Conservation (phyloP, 2,888 invertebrate species). For the Argyresthia albistria region DNA sequence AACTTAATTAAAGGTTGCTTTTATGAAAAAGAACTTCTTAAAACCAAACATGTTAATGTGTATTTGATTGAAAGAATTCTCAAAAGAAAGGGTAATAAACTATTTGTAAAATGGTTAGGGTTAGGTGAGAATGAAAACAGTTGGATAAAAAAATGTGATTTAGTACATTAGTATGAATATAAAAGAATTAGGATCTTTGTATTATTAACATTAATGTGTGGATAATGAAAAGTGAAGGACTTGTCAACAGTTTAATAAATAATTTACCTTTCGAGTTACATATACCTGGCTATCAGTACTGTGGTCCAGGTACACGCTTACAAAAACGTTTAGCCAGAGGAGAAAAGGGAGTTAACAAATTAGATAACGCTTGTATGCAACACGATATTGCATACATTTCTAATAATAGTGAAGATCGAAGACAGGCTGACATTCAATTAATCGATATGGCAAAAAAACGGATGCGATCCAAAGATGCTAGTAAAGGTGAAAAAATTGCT, state of each 20-base stretch:
- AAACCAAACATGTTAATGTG: slow-evolving; percentile 21
- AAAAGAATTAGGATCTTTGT: no score
- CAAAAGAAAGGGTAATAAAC: slow-evolving; percentile 4
- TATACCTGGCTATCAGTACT: slow-evolving; percentile 19
- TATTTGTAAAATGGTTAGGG: slow-evolving; percentile 11
- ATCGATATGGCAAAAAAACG: slow-evolving; percentile 24
- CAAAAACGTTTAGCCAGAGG: slow-evolving; percentile 23
- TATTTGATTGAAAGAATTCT: slow-evolving; percentile 23
- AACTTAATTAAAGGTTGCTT: slow-evolving; percentile 22
- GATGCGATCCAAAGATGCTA: slow-evolving; percentile 7
- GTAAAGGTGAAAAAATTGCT: slow-evolving; percentile 8
- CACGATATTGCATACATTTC: slow-evolving; percentile 9
- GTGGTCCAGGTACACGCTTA: slow-evolving; percentile 20
- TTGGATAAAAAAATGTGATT: slow-evolving; percentile 12
- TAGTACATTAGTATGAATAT: neutral
- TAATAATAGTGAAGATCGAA: slow-evolving; percentile 14
- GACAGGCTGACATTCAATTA: slow-evolving; percentile 28
- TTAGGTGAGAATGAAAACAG: slow-evolving; percentile 11
- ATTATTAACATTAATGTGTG: neutral
- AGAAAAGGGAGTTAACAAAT: slow-evolving; percentile 20
- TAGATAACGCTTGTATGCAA: slow-evolving; percentile 8
- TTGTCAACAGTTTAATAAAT: slow-evolving; percentile 7
- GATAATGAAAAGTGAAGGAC: slow-evolving; percentile 1
- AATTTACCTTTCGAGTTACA: slow-evolving; percentile 6
- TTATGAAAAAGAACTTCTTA: slow-evolving; percentile 22